phyloP scores from a whole-genome alignment of 2,113 vertebrate genomes.

The Hydrochoerus hydrochaeris region DNA sequence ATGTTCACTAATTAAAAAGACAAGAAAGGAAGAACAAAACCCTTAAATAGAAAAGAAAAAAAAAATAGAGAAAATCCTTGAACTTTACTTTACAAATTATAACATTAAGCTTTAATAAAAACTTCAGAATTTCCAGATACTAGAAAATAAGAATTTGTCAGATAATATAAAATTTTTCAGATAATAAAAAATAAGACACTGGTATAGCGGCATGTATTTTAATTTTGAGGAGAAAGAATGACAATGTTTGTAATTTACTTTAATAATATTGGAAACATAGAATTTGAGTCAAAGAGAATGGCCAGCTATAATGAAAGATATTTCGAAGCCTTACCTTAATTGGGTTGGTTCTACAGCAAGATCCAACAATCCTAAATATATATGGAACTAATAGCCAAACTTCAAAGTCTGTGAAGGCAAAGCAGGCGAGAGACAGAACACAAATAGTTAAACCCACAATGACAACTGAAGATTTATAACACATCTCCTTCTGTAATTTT shows the following conservation, averaged over 20 bases:
- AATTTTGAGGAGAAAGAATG: background rate
- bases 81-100: background rate
- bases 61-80: background rate
- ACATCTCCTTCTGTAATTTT: background rate
- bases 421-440: background rate
- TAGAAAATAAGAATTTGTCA: background rate
- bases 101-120: background rate
- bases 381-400: background rate
- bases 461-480: background rate
- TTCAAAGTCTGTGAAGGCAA: background rate
- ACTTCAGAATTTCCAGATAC: too few relatives aligned
- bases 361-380: background rate
- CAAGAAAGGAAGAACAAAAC: background rate
- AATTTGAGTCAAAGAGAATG: slow-evolving; percentile 16
- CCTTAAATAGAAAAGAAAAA: background rate
- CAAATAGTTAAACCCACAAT: background rate
- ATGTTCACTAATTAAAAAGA: background rate
- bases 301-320: background rate
- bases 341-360: slow-evolving; percentile 1
- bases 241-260: background rate
- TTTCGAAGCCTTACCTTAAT: background rate
- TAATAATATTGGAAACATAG: background rate
- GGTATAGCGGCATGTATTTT: background rate
- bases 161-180: background rate
- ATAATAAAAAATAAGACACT: background rate